Evolutionary conservation across 2,888 invertebrate species (phyloP), one percentile per base, ranked within the genome.

Genomic region (Brachyopa scutellaris): DNA sequence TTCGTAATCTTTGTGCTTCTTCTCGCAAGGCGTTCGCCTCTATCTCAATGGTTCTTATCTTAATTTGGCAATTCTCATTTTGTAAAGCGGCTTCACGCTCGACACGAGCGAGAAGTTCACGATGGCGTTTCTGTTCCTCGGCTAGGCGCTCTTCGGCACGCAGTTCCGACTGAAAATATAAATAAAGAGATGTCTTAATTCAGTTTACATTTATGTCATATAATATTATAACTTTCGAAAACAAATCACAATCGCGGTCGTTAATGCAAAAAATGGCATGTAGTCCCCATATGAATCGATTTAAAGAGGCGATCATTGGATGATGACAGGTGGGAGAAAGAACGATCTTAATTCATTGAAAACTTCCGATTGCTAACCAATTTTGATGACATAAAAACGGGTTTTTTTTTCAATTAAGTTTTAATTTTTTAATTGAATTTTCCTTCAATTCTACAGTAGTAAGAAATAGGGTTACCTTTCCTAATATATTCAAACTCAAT

Each of bases 121-220:
- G 94, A 88, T 96, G 95, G 84, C 97, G 93, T 86, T 94, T 93
- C 90, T 97, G 96, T 88, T 98, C 98, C 84, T 97, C 96, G 42
- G 93, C 92, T 84, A 95, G 90, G 69, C 94, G 93, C 86, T 95
- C 95, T 85, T 95, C 95, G 85, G 94, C 93, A 79, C 95, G 92
- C 85, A 94, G 91, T 89, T 96, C 96, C 86, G 95, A 92, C 95
- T 95, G 87, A 21, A 88, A 85, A 84, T 67, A 49, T 11, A 42
- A 49, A 64, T 9, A 40, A 31, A 62, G 53, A 57, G 42, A 6
- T 0, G 1, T 23, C 2, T 21, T 11, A 11, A 49, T 8, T 36
- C 5, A 6, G 9, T 6, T 9, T 1, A n/a, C 3, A 2, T 8
- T n/a, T 7, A n/a, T 6, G 6, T n/a, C 1, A 7, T 4, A n/a